Conservation (phyloP, 23 tunicate species). For the Clavelina lepadiformis region DNA sequence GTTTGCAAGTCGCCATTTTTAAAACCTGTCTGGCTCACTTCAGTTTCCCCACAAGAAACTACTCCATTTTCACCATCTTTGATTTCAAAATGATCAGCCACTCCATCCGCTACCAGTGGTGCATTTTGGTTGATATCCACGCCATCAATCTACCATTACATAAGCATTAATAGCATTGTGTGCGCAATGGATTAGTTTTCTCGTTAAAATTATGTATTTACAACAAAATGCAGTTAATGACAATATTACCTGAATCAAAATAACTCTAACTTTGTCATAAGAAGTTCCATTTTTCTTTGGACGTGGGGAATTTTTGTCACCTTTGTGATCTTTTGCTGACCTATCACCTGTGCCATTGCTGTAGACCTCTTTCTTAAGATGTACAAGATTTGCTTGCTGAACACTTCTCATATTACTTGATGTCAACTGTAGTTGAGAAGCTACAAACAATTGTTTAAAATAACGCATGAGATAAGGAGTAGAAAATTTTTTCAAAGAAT, state of each 20-base stretch:
- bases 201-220: too few species aligned
- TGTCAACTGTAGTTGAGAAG: too few species aligned
- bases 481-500: too few species aligned
- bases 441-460: too few species aligned
- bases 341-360: slow-evolving; percentile 20
- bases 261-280: slow-evolving; percentile 44
- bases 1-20: slow-evolving; percentile 7
- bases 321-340: slow-evolving; percentile 28
- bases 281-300: slow-evolving; percentile 27
- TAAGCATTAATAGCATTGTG: too few species aligned
- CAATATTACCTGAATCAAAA: slow-evolving; percentile 34
- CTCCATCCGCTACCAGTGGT: background rate
- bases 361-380: slow-evolving; percentile 5
- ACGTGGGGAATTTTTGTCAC: slow-evolving; percentile 33
- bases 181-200: background rate
- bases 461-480: too few species aligned
- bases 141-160: slow-evolving; percentile 53
- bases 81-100: background rate
- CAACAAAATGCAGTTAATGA: background rate
- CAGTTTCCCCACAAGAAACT: background rate
- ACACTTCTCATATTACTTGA: too few species aligned
- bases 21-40: slow-evolving; percentile 1
- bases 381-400: too few species aligned
- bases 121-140: slow-evolving; percentile 23
- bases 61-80: background rate